Base-by-base conservation (phyloP, 1,140 invertebrate species). In the Drosophila funebris region DNA sequence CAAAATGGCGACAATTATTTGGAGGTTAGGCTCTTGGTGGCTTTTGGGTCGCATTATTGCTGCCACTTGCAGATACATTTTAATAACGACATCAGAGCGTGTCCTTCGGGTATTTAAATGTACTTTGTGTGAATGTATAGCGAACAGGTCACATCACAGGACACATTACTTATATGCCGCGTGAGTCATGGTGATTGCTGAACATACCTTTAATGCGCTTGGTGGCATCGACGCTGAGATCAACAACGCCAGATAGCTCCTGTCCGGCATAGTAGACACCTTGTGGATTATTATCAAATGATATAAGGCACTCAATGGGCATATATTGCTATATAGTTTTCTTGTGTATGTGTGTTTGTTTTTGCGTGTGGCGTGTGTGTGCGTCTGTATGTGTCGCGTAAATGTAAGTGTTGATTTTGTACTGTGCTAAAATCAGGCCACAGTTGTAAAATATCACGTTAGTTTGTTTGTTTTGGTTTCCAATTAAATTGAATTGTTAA, bases 261-360 rank as follows among this genome's bases (percentile, higher is more conserved):
- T 94, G 92, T 66, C 93, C 93, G 70, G 92, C 92, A 92, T 93
- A 94, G 82, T 93, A 94, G 37, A 93, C 92, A 73, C 83, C 90
- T 64, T 92, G 91, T 44, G 92, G 92, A 90, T 93, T 94, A 73
- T 94, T 89, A 83, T 92, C 93, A 79, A 94, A 93, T 69, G 92
- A 90, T 76, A 94, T 93, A 82, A 92, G 88, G 90, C 93, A 92
- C 72, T 90, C 90, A 85, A 91, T 91, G 66, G 89, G 90, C 90
- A 91, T 91, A 91, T 90, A 91, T 87, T 87, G 82, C 78, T 87
- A 87, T 83, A 84, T 83, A 58, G 62, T 76, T 63, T 41, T 53
- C 70, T 60, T 68, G 22, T 50, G 14, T 53, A n/a, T 36, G 50
- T 73, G 39, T 73, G 2, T 58, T 8, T 37, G 31, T 64, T 9